These are phyloP conservation scores for Trissonchulus latispiculum DNA, from an alignment of 2,888 invertebrate species.

Conservation along the genomic window DNA sequence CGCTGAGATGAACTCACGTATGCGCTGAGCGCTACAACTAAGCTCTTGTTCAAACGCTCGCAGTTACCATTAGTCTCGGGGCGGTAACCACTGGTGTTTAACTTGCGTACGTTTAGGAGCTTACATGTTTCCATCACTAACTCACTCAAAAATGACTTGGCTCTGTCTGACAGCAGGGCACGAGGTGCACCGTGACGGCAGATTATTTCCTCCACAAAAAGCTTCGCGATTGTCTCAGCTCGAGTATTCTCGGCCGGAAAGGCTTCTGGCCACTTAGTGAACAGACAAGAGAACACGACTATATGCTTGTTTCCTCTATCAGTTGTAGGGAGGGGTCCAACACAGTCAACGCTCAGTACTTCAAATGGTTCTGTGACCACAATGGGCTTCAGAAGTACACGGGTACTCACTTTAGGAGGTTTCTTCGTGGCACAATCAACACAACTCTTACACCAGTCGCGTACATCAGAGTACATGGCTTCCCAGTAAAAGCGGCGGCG, in stretches of 20 bases:
- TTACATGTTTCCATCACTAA: constrained; percentile 22
- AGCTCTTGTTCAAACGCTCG: too few species aligned
- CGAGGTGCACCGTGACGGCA: constrained; percentile 26
- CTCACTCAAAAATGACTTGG: constrained; percentile 25
- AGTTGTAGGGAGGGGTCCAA: constrained; percentile 29
- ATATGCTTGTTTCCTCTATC: constrained; percentile 23
- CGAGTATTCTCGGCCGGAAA: constrained; percentile 35
- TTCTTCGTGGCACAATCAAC: constrained; percentile 26
- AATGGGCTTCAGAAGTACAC: constrained; percentile 20
- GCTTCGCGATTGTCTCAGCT: constrained; percentile 33
- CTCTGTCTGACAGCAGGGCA: constrained; percentile 28
- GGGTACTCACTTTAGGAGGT: neutral
- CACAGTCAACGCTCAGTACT: constrained; percentile 27
- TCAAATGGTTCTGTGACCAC: too few species aligned
- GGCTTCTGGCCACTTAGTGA: constrained; percentile 29
- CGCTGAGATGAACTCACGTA: constrained; percentile 28
- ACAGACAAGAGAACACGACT: constrained; percentile 25
- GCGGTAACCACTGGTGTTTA: too few species aligned
- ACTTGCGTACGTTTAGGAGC: constrained; percentile 20
- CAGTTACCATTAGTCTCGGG: too few species aligned
- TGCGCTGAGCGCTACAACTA: too few species aligned
- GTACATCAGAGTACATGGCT: constrained; percentile 23
- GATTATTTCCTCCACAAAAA: constrained; percentile 26
- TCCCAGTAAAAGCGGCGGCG: constrained; percentile 26
- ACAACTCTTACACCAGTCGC: too few species aligned